Evolutionary conservation across 2,888 invertebrate species (phyloP).

Genomic region (Tortrix viridana): DNA sequence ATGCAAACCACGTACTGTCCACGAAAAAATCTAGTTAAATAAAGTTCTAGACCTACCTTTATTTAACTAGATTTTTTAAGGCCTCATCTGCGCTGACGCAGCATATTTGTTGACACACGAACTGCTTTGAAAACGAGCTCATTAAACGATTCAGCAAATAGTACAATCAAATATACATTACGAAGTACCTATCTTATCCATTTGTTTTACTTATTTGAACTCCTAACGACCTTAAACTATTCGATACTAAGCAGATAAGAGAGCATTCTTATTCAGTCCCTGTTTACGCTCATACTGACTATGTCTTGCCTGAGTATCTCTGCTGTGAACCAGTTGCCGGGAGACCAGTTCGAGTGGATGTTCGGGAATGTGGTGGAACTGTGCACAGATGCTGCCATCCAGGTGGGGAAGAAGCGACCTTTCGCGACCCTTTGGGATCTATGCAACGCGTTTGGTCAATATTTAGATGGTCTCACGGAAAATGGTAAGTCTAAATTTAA

Average conservation of each 20-base stretch:
- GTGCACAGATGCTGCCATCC: conserved; percentile 79
- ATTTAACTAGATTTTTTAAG: no score
- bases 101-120: no score
- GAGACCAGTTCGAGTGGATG: conserved; percentile 80
- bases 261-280: conserved; percentile 20
- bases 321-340: conserved; percentile 81
- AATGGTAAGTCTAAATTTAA: conserved; percentile 67
- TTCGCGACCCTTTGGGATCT: conserved; percentile 76
- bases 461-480: conserved; percentile 79
- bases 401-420: conserved; percentile 77
- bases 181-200: conserved; percentile 9
- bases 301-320: conserved; percentile 58
- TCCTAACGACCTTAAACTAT: conserved; percentile 53
- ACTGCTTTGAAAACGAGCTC: no score
- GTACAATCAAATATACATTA: neutral
- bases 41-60: no score
- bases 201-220: conserved; percentile 47
- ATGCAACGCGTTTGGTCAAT: conserved; percentile 78
- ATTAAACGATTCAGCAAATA: no score
- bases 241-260: conserved; percentile 49
- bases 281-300: neutral
- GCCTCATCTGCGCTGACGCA: no score
- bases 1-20: no score
- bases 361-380: conserved; percentile 87
- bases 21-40: no score